phyloP scores from a whole-genome alignment of 2,888 invertebrate genomes.

The Resseliella maxima region DNA sequence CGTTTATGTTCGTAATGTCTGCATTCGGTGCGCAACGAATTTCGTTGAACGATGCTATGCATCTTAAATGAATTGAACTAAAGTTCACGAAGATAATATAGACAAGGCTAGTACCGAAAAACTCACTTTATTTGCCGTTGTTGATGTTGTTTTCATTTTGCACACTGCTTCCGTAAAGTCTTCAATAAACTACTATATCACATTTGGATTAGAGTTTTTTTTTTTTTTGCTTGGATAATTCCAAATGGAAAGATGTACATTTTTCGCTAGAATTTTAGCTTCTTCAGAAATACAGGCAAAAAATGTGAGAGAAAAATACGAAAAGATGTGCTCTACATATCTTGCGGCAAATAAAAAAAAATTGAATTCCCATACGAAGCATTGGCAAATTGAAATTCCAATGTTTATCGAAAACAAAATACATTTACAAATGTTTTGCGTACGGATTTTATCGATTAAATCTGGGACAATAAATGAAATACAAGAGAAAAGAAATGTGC shows the following conservation, averaged over 20 bases:
- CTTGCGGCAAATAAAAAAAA: no score
- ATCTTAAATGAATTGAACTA: background rate
- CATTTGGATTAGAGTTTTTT: no score
- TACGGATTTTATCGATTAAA: no score
- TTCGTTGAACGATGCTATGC: constrained; percentile 9
- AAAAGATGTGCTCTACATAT: no score
- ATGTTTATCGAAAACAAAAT: no score
- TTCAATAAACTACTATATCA: background rate
- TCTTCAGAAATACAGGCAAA: background rate
- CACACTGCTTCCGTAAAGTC: background rate
- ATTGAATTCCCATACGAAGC: no score
- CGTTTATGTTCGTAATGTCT: background rate
- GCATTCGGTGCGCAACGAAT: constrained; percentile 14
- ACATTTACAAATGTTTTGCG: no score
- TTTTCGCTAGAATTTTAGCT: no score
- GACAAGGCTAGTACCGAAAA: background rate
- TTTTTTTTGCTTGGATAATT: background rate
- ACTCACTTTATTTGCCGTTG: background rate
- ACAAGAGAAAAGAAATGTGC: background rate
- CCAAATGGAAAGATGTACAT: background rate
- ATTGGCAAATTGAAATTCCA: no score
- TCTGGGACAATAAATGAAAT: no score
- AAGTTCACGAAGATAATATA: background rate
- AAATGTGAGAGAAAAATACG: background rate
- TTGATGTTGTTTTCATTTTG: background rate